These are phyloP conservation scores for Meloidogyne exigua DNA, from an alignment of 1,140 invertebrate species.

Conservation along the genomic window DNA sequence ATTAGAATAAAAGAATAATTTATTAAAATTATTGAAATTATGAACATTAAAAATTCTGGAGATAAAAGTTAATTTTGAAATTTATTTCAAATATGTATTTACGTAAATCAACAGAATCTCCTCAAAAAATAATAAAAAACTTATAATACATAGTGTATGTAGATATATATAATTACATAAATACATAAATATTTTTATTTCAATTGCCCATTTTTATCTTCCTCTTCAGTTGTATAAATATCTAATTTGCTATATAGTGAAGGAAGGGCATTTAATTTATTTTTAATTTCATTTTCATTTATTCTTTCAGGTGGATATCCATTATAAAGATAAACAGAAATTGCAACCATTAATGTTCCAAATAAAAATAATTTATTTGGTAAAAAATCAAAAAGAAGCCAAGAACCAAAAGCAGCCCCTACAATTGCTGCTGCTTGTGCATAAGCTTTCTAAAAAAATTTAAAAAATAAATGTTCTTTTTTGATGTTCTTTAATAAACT, in stretches of 20 bases:
- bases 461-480: background rate
- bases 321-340: constrained; percentile 50
- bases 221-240: background rate
- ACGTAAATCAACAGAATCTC: too few species aligned
- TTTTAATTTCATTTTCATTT: background rate
- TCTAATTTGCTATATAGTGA: background rate
- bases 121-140: too few species aligned
- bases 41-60: too few species aligned
- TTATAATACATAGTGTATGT: too few species aligned
- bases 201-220: background rate
- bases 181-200: too few species aligned
- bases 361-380: constrained; percentile 57
- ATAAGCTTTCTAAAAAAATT: constrained; percentile 64
- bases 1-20: background rate
- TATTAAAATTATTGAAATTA: too few species aligned
- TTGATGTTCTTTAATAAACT: too few species aligned
- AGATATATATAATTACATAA: too few species aligned
- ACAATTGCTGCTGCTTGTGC: constrained; percentile 58
- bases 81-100: too few species aligned
- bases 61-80: too few species aligned
- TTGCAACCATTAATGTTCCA: constrained; percentile 51
- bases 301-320: constrained; percentile 23
- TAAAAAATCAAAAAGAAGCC: constrained; percentile 59
- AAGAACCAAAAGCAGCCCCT: constrained; percentile 61
- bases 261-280: background rate